Conservation (phyloP, 2,113 vertebrate genomes). For the Oreochromis tanganicae region DNA sequence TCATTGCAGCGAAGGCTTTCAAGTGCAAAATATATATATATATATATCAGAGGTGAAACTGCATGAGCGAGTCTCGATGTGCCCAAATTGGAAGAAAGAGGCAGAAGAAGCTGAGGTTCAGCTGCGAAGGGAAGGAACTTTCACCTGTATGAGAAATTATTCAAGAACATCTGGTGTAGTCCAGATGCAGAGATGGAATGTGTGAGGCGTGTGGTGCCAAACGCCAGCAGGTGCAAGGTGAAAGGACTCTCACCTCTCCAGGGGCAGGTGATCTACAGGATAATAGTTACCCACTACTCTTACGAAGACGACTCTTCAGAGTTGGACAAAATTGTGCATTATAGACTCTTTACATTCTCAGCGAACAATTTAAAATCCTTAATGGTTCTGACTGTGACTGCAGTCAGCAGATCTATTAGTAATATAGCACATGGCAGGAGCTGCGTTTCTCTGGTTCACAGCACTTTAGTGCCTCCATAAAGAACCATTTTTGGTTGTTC, state of each 20-base stretch:
- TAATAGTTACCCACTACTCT: slow-evolving; percentile 23
- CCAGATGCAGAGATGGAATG: slow-evolving; percentile 52
- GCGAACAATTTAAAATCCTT: slow-evolving; percentile 9
- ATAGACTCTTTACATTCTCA: slow-evolving; percentile 10
- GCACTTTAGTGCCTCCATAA: slow-evolving; percentile 43
- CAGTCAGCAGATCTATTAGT: slow-evolving; percentile 28
- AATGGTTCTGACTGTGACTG: slow-evolving; percentile 18
- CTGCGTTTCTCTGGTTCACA: slow-evolving; percentile 31
- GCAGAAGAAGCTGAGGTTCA: not conserved
- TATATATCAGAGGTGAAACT: not conserved
- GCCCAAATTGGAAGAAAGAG: not conserved
- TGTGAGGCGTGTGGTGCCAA: slow-evolving; percentile 36
- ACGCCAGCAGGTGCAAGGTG: slow-evolving; percentile 56
- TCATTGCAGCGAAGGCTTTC: not conserved
- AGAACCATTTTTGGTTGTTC: slow-evolving; percentile 47
- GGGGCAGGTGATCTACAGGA: slow-evolving; percentile 24
- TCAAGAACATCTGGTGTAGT: slow-evolving; percentile 55
- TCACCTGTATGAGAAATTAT: slow-evolving; percentile 58
- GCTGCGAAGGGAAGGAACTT: slow-evolving; percentile 13
- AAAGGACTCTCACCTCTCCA: slow-evolving; percentile 32
- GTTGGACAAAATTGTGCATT: slow-evolving; percentile 10
- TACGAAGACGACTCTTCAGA: slow-evolving; percentile 2
- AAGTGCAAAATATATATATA: not conserved
- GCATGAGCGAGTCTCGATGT: not conserved
- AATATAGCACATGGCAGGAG: slow-evolving; percentile 24